phyloP scores from a whole-genome alignment of 2,797 vertebrate genomes.

The Atherinosoma microstoma region DNA sequence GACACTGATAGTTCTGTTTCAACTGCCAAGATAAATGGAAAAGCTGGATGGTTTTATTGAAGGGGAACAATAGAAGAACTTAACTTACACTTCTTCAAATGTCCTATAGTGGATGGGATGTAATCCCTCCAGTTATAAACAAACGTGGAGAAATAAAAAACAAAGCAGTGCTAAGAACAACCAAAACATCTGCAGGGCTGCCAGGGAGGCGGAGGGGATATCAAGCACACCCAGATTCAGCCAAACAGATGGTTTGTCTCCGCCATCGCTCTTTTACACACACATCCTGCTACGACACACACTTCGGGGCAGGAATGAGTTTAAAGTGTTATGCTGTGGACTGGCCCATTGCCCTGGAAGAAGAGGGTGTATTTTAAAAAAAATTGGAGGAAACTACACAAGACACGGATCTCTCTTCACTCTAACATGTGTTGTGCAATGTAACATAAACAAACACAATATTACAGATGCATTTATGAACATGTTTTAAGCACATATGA shows the following conservation, averaged over 20 bases:
- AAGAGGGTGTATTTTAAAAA: constrained; percentile 31
- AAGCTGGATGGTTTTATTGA: constrained; percentile 46
- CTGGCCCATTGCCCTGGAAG: constrained; percentile 6
- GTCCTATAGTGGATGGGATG: constrained; percentile 49
- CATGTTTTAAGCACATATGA: neutral
- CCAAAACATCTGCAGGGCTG: constrained; percentile 78
- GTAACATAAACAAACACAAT: constrained; percentile 1
- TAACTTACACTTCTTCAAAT: constrained; percentile 64
- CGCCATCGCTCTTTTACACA: constrained; percentile 65
- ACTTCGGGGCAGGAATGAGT: constrained; percentile 32
- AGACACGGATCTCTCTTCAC: constrained; percentile 8
- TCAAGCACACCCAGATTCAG: constrained; percentile 60
- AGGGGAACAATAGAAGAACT: constrained; percentile 13
- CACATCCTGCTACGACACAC: constrained; percentile 36
- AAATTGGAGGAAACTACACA: constrained; percentile 28
- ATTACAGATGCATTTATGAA: neutral
- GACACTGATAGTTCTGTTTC: constrained; percentile 17
- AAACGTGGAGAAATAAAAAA: constrained; percentile 71
- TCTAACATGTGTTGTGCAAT: neutral
- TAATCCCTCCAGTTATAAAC: constrained; percentile 77
- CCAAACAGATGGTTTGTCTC: constrained; percentile 79
- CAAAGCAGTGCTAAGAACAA: constrained; percentile 76
- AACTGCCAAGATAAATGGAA: constrained; percentile 29
- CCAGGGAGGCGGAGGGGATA: constrained; percentile 40
- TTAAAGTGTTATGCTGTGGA: constrained; percentile 42